phyloP scores from a whole-genome alignment of 2,113 vertebrate genomes.

The Leiothrix lutea region DNA sequence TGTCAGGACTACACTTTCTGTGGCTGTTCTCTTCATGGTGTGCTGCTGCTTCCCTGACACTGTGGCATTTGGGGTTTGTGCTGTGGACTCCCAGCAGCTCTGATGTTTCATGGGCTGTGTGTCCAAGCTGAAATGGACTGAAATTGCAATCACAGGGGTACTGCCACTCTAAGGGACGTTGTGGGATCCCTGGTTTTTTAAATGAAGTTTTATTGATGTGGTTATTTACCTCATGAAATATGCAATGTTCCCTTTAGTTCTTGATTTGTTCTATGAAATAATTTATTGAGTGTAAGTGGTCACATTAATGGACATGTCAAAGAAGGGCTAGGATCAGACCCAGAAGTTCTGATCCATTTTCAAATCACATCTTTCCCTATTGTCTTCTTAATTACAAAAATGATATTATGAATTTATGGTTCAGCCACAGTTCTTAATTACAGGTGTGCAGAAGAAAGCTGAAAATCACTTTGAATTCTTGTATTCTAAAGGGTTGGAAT shows the following conservation, averaged over 20 bases:
- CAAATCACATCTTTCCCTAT: not conserved
- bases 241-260: not conserved
- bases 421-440: not conserved
- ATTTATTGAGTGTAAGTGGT: not conserved
- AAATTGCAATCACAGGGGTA: not conserved
- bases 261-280: not conserved
- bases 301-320: not conserved
- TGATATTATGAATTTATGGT: not conserved
- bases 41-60: not conserved
- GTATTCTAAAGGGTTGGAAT: not conserved
- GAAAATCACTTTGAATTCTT: not conserved
- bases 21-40: not conserved
- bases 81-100: not conserved
- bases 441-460: not conserved
- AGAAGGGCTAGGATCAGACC: not conserved
- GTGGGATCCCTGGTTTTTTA: not conserved
- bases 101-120: not conserved
- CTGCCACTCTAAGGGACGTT: fast-evolving
- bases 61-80: not conserved
- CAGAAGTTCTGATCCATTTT: not conserved
- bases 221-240: not conserved
- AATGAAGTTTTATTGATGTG: not conserved
- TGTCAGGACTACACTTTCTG: not conserved
- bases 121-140: not conserved
- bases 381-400: not conserved